Conservation (phyloP, 2,113 vertebrate genomes). For the Athene noctua region DNA sequence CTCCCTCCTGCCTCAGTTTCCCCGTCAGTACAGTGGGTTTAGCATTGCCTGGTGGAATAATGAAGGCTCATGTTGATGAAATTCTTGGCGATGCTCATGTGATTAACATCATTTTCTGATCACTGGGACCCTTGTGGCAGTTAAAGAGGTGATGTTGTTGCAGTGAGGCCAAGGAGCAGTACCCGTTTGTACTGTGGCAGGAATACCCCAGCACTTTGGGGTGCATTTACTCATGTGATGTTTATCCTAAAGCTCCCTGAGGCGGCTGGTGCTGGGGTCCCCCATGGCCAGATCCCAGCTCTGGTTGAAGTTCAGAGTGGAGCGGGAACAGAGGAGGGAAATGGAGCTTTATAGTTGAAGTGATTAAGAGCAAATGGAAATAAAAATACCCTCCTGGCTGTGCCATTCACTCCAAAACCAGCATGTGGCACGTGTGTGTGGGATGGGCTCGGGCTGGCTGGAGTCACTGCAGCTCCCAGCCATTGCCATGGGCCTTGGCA, state of each 20-base stretch:
- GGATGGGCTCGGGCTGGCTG: background rate
- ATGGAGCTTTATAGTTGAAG: background rate
- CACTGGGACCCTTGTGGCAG: background rate
- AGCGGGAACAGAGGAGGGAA: background rate
- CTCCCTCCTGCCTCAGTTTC: background rate
- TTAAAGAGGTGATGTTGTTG: background rate
- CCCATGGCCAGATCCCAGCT: background rate
- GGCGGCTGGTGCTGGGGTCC: background rate
- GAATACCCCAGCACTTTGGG: background rate
- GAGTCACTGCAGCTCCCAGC: background rate
- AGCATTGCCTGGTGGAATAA: rapidly evolving
- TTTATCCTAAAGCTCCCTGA: background rate
- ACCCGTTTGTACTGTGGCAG: rapidly evolving
- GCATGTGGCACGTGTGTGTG: rapidly evolving
- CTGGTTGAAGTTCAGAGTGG: background rate
- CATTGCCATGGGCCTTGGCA: rapidly evolving
- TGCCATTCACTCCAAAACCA: background rate
- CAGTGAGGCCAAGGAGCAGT: rapidly evolving
- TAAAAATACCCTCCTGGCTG: background rate
- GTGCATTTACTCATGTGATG: rapidly evolving
- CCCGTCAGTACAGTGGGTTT: background rate
- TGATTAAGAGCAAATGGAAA: background rate
- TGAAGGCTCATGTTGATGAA: background rate
- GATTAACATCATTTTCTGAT: background rate
- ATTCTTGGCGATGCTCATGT: rapidly evolving